Conservation (phyloP, 2,888 invertebrate species). For the Catocala sponsa region DNA sequence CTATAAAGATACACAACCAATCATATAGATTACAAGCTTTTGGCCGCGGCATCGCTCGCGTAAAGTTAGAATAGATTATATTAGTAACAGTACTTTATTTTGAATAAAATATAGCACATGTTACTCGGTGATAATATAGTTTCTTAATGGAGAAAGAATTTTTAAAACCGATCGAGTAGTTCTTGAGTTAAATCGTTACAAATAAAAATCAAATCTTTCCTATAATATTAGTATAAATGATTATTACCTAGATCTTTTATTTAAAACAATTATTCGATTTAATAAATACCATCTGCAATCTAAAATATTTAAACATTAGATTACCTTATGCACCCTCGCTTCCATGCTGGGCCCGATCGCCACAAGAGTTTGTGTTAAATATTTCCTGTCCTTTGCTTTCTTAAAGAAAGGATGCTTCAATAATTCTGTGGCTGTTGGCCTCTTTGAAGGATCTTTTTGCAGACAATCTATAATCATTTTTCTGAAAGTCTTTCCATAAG, state of each 20-base stretch:
- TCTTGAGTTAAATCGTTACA: too few species aligned
- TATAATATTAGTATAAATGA: too few species aligned
- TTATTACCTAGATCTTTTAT: too few species aligned
- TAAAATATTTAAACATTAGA: not conserved
- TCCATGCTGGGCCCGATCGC: constrained; percentile 96
- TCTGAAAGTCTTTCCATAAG: constrained; percentile 98
- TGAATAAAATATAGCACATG: not conserved
- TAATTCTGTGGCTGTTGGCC: constrained; percentile 98
- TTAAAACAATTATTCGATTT: too few species aligned
- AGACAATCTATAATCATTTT: constrained; percentile 99
- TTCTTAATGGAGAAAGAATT: too few species aligned
- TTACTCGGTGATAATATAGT: too few species aligned
- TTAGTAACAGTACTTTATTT: too few species aligned
- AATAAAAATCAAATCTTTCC: too few species aligned
- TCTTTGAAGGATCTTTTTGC: constrained; percentile 97
- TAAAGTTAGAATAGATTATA: too few species aligned
- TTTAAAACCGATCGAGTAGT: too few species aligned
- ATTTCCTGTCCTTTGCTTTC: constrained; percentile 98
- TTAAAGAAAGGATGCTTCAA: constrained; percentile 99
- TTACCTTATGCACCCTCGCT: constrained; percentile 96
- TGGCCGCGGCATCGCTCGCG: too few species aligned
- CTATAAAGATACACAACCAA: constrained; percentile 42
- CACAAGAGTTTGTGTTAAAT: constrained; percentile 94
- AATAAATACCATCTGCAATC: too few species aligned
- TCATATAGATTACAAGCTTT: not conserved